Evolutionary conservation across 2,113 vertebrate genomes (phyloP), one percentile per base, ranked within the genome.

Genomic region (Mohoua ochrocephala): DNA sequence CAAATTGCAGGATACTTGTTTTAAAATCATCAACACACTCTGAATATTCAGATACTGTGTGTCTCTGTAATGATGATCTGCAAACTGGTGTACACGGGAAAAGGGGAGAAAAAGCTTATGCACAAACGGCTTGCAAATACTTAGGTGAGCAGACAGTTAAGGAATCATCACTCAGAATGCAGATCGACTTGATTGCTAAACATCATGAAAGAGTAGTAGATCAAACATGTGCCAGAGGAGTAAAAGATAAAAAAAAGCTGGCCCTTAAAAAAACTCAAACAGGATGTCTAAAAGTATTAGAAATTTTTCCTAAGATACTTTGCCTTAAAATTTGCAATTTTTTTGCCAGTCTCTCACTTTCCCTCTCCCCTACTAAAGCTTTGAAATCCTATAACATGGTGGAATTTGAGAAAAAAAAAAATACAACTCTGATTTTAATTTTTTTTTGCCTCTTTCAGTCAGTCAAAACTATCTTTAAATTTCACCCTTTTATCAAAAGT

Each of bases 391-490:
- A 6, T 15, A 13, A 54, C 3, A 13, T 41, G 7, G 6, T 53
- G 9, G 37, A 74, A 61, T 47, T 65, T 17, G 5, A 73, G 10
- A 17, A 31, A 39, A 59, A 73, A 50, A 3, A 12, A 23, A 3
- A n/a, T n/a, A n/a, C 45, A 24, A 4, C 0, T 1, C 24, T 14
- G 2, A 35, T 61, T 35, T 73, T 31, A 22, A 16, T 30, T 13
- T 31, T 1, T 11, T 86, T 54, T 20, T 14, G 0, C 7, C 4
- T 23, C 74, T 74, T 94, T 70, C 7, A 15, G 15, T 83, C 30
- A 83, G 31, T 37, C 6, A 67, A 65, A 87, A 67, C 7, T 19
- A 26, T 15, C 18, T 93, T 76, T n/a, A 23, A 74, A 70, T 7
- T 22, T 45, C 59, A 41, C 4, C 3, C 16, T 87, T 20, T 57